Conservation (phyloP, 2,113 vertebrate species). For the Sinocyclocheilus anophthalmus region DNA sequence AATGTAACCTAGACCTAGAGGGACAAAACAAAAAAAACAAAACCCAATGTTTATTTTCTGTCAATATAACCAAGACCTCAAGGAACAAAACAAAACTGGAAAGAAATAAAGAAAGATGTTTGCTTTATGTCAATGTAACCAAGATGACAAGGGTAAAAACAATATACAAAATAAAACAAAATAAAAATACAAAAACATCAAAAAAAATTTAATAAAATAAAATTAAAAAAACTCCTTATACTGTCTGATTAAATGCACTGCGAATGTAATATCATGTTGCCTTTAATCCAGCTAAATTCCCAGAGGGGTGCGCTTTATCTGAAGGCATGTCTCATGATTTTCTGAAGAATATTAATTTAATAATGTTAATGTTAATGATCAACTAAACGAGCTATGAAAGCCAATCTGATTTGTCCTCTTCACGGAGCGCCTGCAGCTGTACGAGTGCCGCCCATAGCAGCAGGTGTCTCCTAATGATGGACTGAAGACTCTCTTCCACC, state of each 20-base stretch:
- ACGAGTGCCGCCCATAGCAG: constrained; percentile 3
- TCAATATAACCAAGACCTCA: no score
- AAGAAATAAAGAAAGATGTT: no score
- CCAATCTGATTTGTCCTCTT: neutral
- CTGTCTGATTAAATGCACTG: neutral
- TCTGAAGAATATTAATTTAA: neutral
- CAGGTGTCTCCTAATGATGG: constrained; percentile 35
- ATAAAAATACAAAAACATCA: neutral
- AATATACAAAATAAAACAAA: no score
- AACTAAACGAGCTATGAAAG: constrained; percentile 28
- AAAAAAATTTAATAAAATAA: neutral
- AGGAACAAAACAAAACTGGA: no score
- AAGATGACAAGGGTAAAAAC: no score
- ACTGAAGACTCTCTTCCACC: neutral
- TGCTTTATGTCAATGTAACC: no score
- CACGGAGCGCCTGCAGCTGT: neutral
- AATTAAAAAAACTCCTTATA: neutral
- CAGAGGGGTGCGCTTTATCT: neutral
- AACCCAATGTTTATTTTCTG: no score
- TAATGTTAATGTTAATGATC: neutral
- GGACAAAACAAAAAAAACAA: no score
- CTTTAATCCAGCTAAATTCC: neutral
- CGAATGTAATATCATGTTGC: neutral
- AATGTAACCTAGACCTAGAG: no score
- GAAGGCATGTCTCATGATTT: neutral